A percentile compares a stretch with the other conserved stretches of the same genome.
phyloP scores from a whole-genome alignment of 2,797 vertebrate genomes.

The Channallabes apus region DNA sequence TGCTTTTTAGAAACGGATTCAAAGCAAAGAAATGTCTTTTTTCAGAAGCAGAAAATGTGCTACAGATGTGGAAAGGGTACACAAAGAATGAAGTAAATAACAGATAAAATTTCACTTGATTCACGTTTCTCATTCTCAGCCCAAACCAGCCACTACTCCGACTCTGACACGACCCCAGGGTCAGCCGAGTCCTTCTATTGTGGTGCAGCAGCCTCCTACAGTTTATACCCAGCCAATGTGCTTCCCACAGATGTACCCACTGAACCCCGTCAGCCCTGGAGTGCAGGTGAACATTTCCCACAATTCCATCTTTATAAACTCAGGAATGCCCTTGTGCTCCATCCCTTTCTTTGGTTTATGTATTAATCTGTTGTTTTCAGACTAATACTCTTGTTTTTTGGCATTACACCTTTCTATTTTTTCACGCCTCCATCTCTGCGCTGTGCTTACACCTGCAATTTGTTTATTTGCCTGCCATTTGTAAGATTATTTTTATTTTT shows the following conservation, averaged over 20 bases:
- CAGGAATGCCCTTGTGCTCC: conserved; percentile 3
- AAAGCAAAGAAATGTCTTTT: not conserved
- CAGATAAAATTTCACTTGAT: not conserved
- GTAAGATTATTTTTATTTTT: not conserved
- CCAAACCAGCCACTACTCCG: conserved; percentile 96
- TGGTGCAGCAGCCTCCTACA: conserved; percentile 90
- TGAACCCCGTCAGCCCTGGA: conserved; percentile 93
- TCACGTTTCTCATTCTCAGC: conserved; percentile 66
- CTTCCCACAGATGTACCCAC: conserved; percentile 98
- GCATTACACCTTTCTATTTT: no score
- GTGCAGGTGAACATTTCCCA: conserved; percentile 84
- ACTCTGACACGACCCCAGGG: conserved; percentile 95
- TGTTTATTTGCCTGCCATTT: not conserved
- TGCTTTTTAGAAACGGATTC: not conserved
- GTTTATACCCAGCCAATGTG: conserved; percentile 95
- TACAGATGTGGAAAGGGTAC: not conserved
- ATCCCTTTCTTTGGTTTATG: conserved; percentile 24
- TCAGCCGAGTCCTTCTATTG: conserved; percentile 95
- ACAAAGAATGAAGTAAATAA: not conserved
- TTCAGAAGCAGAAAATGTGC: not conserved
- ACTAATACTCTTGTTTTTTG: not conserved
- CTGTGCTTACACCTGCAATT: not conserved
- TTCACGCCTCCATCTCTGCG: not conserved
- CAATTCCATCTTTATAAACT: not conserved
- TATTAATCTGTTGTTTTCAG: conserved; percentile 4